Evolutionary conservation across 2,797 vertebrate genomes (phyloP).

Genomic region (Ciconia nigra): DNA sequence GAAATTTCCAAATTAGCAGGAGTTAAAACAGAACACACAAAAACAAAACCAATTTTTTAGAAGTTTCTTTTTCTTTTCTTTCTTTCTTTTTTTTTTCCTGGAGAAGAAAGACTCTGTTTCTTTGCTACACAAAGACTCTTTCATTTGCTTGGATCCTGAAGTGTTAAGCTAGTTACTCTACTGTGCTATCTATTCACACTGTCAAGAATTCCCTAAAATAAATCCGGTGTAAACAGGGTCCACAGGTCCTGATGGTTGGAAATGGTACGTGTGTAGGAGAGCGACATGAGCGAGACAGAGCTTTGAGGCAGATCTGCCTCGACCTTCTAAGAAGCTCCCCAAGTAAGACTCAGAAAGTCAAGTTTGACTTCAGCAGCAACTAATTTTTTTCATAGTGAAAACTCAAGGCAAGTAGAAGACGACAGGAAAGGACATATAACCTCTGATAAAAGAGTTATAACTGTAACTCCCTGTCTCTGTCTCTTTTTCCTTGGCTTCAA

Average conservation of each 20-base stretch:
- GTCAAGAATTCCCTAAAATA: not conserved
- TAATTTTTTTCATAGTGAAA: not conserved
- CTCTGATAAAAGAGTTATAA: not conserved
- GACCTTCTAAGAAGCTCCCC: not conserved
- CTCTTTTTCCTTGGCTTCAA: not conserved
- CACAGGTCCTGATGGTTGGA: not conserved
- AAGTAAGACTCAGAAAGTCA: not conserved
- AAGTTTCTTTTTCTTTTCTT: not conserved
- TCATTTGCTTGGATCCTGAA: not conserved
- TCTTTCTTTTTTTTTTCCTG: not conserved
- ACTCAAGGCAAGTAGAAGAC: not conserved
- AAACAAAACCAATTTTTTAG: not conserved
- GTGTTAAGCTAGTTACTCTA: not conserved
- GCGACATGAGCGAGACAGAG: not conserved
- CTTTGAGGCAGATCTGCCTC: not conserved
- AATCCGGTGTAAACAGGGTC: not conserved
- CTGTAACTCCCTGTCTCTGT: not conserved
- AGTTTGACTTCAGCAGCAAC: not conserved
- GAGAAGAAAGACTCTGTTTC: not conserved
- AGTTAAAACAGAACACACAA: not conserved
- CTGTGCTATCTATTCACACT: not conserved
- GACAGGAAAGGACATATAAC: not conserved
- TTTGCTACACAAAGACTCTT: not conserved
- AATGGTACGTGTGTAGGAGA: not conserved
- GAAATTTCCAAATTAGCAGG: not conserved